Evolutionary conservation across 2,888 invertebrate genomes (phyloP).

Genomic region (Hecatera dysodea): DNA sequence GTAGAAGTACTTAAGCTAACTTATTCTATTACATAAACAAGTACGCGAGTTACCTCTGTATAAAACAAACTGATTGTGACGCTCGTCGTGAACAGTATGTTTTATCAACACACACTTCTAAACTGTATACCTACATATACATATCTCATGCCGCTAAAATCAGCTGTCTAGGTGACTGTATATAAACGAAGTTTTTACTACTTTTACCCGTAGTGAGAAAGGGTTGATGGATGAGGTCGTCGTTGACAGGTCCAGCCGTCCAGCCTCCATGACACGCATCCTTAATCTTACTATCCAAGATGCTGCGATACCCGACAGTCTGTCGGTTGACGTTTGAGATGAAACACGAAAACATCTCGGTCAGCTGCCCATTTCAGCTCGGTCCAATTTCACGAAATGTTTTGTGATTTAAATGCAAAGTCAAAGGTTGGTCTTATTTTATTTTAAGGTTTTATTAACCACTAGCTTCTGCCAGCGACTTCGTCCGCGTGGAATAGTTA

Average conservation of each 20-base stretch:
- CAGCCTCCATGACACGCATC: constrained; percentile 80
- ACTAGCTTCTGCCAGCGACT: too few species aligned
- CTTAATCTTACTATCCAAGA: constrained; percentile 71
- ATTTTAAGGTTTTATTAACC: neutral
- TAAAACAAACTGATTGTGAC: too few species aligned
- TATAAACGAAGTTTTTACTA: constrained; percentile 61
- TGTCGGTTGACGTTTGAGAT: constrained; percentile 49
- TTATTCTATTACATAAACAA: too few species aligned
- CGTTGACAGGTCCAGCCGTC: constrained; percentile 78
- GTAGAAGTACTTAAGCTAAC: too few species aligned
- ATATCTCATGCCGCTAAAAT: constrained; percentile 27
- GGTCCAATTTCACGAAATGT: constrained; percentile 45
- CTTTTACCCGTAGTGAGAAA: constrained; percentile 68
- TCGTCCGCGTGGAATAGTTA: too few species aligned
- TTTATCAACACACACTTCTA: neutral
- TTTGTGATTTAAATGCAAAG: constrained; percentile 44
- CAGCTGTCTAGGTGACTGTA: constrained; percentile 49
- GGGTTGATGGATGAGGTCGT: constrained; percentile 85
- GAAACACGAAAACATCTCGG: constrained; percentile 46
- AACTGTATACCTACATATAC: constrained; percentile 1
- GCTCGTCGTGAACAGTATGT: too few species aligned
- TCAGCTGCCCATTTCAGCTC: constrained; percentile 43
- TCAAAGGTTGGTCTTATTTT: constrained; percentile 12
- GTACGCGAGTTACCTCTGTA: too few species aligned
- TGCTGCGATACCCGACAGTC: constrained; percentile 64